Conservation (phyloP, 2,113 vertebrate genomes). For the Arizona elegans region DNA sequence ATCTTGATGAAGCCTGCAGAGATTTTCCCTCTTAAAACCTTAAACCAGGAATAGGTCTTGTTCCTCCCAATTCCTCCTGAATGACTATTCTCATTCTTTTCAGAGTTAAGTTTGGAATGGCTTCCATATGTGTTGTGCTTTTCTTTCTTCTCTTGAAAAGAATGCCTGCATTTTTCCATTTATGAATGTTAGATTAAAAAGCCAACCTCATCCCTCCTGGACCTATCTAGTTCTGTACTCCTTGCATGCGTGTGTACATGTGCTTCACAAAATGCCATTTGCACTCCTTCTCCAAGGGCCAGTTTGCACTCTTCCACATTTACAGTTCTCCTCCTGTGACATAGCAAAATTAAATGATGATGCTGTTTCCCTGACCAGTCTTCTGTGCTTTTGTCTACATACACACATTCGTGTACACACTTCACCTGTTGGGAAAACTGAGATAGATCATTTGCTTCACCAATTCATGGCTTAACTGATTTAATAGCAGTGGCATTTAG, state of each 20-base stretch:
- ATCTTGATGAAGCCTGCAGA: background rate
- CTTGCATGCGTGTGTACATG: background rate
- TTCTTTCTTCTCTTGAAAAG: background rate
- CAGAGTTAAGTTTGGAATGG: background rate
- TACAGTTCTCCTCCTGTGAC: background rate
- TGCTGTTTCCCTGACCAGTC: background rate
- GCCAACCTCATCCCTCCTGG: background rate
- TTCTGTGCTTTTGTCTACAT: background rate
- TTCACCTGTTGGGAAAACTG: background rate
- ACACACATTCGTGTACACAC: background rate
- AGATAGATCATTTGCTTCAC: background rate
- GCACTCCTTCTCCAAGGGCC: background rate
- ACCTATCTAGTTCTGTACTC: background rate
- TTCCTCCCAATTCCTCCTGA: background rate
- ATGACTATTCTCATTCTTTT: background rate
- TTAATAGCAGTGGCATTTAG: background rate
- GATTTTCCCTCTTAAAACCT: background rate
- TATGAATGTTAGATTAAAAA: background rate
- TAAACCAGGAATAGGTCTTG: background rate
- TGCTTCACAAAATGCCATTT: constrained; percentile 1
- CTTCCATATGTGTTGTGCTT: background rate
- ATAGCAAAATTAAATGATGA: constrained; percentile 13
- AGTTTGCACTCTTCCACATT: background rate
- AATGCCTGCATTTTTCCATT: background rate
- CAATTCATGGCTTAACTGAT: background rate